Conservation (phyloP, 2,797 vertebrate genomes). For the Gobionotothen gibberifrons region DNA sequence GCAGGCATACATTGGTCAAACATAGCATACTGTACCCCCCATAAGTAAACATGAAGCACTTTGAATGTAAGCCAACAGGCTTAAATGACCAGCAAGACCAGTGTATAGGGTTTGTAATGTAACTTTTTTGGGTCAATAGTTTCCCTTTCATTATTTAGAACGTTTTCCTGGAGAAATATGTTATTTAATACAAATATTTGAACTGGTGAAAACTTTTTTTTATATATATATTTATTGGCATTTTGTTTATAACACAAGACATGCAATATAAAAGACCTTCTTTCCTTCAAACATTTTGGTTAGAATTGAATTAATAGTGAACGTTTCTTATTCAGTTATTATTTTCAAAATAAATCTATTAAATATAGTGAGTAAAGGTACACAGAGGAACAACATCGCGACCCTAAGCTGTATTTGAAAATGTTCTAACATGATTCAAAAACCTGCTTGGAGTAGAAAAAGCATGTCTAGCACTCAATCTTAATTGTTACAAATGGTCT, state of each 20-base stretch:
- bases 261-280: no score
- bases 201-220: not conserved
- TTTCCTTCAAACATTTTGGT: no score
- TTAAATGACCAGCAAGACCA: no score
- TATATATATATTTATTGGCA: no score
- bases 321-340: no score
- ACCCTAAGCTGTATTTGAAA: not conserved
- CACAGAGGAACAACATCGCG: not conserved
- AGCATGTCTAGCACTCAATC: not conserved
- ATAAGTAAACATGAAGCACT: no score
- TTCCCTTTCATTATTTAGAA: not conserved
- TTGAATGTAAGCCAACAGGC: no score
- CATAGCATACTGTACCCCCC: no score
- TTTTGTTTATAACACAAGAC: no score
- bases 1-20: not conserved
- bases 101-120: no score
- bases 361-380: not conserved
- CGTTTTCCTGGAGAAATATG: not conserved
- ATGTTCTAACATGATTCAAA: not conserved
- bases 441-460: not conserved
- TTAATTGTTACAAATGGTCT: conserved; percentile 22
- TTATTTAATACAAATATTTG: not conserved
- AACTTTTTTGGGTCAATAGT: not conserved
- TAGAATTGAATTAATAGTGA: no score
- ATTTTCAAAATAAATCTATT: no score